A percentile compares a stretch with the other conserved stretches of the same genome.
phyloP scores from a whole-genome alignment of 2,113 vertebrate species.

The Menura novaehollandiae region DNA sequence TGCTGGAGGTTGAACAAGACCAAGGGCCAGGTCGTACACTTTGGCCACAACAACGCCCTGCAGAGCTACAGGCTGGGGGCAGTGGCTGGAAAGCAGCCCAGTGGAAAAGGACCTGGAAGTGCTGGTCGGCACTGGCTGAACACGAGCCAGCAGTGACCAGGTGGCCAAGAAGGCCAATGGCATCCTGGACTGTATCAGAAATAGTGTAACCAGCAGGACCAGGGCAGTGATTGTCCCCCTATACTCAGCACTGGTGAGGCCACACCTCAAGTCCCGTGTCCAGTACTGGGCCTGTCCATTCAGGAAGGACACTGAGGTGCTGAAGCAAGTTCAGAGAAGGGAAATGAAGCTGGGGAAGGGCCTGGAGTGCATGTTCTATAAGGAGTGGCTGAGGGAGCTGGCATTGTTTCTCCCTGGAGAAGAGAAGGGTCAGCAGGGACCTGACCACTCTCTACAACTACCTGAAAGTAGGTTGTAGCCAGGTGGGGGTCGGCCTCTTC shows the following conservation, averaged over 20 bases:
- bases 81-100: not conserved
- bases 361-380: fast-evolving
- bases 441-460: not conserved
- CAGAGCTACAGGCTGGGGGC: not conserved
- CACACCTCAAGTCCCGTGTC: not conserved
- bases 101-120: not conserved
- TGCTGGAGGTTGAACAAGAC: not conserved
- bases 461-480: not conserved
- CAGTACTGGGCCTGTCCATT: not conserved
- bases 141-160: not conserved
- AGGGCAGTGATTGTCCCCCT: not conserved
- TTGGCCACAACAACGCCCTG: not conserved
- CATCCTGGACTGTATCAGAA: not conserved
- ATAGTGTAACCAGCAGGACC: not conserved
- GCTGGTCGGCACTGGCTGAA: not conserved
- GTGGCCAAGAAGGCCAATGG: not conserved
- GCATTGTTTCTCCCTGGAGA: not conserved
- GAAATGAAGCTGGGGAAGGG: not conserved
- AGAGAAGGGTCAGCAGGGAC: not conserved
- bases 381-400: not conserved
- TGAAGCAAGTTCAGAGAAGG: not conserved
- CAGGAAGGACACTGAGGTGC: not conserved
- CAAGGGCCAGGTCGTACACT: too few relatives aligned
- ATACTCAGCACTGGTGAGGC: not conserved
- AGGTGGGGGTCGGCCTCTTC: fast-evolving